phyloP scores from a whole-genome alignment of 2,888 invertebrate genomes.

The Cryptocephalus moraei region DNA sequence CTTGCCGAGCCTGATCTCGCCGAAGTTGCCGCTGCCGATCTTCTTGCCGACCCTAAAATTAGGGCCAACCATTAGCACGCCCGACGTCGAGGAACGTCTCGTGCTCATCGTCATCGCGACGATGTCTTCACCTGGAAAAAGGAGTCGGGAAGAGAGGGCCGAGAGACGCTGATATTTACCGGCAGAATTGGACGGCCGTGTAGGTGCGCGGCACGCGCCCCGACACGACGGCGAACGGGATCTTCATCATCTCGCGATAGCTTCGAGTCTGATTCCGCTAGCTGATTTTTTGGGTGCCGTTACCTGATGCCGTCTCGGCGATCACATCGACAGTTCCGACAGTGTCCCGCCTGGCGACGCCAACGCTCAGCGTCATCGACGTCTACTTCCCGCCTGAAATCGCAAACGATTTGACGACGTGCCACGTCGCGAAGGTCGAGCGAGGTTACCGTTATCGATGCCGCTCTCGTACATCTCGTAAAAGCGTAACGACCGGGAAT shows the following conservation, averaged over 20 bases:
- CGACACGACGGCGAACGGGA: conserved; percentile 11
- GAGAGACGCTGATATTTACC: conserved; percentile 14
- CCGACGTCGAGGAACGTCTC: conserved; percentile 74
- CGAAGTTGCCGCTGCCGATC: conserved; percentile 99
- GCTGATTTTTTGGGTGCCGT: too few species aligned
- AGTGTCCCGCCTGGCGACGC: too few species aligned
- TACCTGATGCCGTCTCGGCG: too few species aligned
- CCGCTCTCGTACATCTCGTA: too few species aligned
- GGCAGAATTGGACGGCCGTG: conserved; percentile 12
- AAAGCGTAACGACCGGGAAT: too few species aligned
- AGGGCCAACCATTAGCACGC: conserved; percentile 97
- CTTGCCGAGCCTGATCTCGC: conserved; percentile 97
- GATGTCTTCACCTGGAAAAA: background rate
- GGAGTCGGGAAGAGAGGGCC: background rate
- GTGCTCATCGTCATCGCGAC: conserved; percentile 50
- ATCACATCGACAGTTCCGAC: too few species aligned
- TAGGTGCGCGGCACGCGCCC: conserved; percentile 2
- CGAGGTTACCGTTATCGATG: too few species aligned
- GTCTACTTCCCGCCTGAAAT: too few species aligned
- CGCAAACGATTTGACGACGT: too few species aligned
- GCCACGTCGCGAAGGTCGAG: too few species aligned
- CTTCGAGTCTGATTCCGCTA: too few species aligned
- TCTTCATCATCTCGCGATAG: conserved; percentile 15
- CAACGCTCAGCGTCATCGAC: too few species aligned
- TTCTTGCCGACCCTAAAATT: conserved; percentile 99